Base-by-base conservation (phyloP, 2,113 vertebrate species). In the Pelvicachromis taeniatus region DNA sequence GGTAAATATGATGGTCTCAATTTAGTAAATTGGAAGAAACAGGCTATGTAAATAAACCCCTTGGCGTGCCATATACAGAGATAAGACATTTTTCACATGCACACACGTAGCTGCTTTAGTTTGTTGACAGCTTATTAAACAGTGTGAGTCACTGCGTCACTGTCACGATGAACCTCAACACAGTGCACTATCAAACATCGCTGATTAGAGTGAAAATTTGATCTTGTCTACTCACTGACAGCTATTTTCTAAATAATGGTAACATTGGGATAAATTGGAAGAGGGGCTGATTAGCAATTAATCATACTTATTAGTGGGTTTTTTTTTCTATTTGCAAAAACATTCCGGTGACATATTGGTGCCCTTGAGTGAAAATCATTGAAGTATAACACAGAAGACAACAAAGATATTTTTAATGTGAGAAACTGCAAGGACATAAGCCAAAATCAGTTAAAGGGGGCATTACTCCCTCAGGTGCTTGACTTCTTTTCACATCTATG, bases 401-500 rank as follows among this genome's bases (percentile, higher is more conserved):
- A 82, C 54, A 89, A 80, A 88, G 58, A 77, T 2, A 4, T 61
- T 88, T 53, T 81, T 89, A 90, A 92, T 87, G 91, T 93, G 90
- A 90, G 88, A 92, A 88, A 88, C 82, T 50, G 59, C 52, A 75
- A 92, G 58, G 85, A 83, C 82, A 88, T n/a, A 84, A 87, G 31
- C 81, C 65, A 80, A 87, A 92, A 87, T 81, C 86, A 90, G 82
- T 79, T 73, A 81, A 87, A 78, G 35, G 73, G 53, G 65, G 70
- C 17, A 59, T 61, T 79, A 45, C 85, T 56, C 80, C 92, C 90
- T 87, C 48, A 87, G 91, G 91, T 85, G 75, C 73, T 80, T 38
- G 14, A 83, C 85, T 84, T 91, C 88, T 80, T 89, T 82, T 93
- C 87, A 88, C 70, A 91, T 94, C 77, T 81, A 58, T 89, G 86